Evolutionary conservation across 2,888 invertebrate species (phyloP).

Genomic region (Ophion costatus): DNA sequence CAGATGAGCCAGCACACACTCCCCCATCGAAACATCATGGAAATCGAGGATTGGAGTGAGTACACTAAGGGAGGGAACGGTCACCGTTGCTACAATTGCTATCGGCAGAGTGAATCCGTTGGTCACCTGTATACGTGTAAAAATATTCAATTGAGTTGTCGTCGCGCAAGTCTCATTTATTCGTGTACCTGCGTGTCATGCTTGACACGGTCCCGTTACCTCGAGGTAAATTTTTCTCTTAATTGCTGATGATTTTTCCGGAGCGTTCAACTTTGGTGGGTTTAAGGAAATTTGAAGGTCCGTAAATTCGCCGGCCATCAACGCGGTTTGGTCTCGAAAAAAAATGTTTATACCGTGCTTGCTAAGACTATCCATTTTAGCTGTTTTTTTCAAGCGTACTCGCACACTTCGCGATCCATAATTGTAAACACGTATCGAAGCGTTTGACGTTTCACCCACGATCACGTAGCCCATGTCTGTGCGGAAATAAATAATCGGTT

Average conservation of each 20-base stretch:
- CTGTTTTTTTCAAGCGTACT: constrained; percentile 80
- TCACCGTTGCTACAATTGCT: constrained; percentile 85
- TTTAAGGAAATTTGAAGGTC: constrained; percentile 85
- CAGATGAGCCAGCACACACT: constrained; percentile 85
- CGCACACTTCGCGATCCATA: constrained; percentile 85
- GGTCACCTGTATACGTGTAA: constrained; percentile 82
- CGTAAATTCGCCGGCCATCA: constrained; percentile 84
- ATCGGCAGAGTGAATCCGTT: constrained; percentile 87
- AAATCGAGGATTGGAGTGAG: constrained; percentile 84
- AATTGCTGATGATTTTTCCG: constrained; percentile 83
- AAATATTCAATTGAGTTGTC: not conserved
- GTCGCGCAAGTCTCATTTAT: not conserved
- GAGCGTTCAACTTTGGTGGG: constrained; percentile 81
- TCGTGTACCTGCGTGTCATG: not conserved
- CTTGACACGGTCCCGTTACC: constrained; percentile 76
- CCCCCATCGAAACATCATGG: constrained; percentile 86
- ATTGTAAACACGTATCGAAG: constrained; percentile 84
- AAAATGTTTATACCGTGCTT: constrained; percentile 78
- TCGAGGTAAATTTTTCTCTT: constrained; percentile 84
- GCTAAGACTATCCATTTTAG: constrained; percentile 66
- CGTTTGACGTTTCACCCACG: constrained; percentile 83
- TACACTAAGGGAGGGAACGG: constrained; percentile 85
- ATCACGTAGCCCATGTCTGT: constrained; percentile 86
- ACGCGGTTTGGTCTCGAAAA: constrained; percentile 80
- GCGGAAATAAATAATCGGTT: not conserved